phyloP scores from a whole-genome alignment of 2,797 vertebrate species.

The Brotula barbata region DNA sequence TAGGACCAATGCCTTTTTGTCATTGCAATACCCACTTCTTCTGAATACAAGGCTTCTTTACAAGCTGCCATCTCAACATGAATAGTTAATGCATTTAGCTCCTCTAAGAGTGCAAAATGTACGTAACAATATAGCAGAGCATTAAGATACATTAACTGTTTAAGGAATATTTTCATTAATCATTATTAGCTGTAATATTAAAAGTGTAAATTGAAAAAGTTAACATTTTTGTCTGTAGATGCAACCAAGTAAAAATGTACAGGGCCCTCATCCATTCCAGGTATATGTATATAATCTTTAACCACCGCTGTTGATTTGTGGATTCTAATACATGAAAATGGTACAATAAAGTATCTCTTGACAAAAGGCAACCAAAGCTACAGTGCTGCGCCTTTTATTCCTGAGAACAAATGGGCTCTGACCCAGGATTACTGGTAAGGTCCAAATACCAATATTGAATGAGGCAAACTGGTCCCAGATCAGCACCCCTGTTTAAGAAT shows the following conservation, averaged over 20 bases:
- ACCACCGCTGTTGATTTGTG: conserved; percentile 7
- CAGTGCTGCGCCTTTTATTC: conserved; percentile 42
- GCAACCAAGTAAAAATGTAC: conserved; percentile 3
- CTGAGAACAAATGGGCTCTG: conserved; percentile 47
- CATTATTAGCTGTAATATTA: background rate
- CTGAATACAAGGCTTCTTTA: background rate
- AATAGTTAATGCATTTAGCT: background rate
- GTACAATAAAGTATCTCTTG: conserved; percentile 28
- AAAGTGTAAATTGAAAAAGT: background rate
- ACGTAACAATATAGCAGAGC: background rate
- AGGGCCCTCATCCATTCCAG: background rate
- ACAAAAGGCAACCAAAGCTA: conserved; percentile 54
- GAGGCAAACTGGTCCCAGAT: conserved; percentile 46
- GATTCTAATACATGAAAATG: conserved; percentile 12
- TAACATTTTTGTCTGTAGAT: background rate
- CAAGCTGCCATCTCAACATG: background rate
- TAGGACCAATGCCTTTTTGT: background rate
- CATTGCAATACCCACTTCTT: background rate
- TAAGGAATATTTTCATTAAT: conserved; percentile 1
- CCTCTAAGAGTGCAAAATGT: background rate
- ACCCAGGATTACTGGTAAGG: conserved; percentile 27
- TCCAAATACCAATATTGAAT: conserved; percentile 20
- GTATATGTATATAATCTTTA: conserved; percentile 12
- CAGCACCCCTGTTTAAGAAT: conserved; percentile 44
- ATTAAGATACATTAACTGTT: conserved; percentile 9